A percentile compares a stretch with the other conserved stretches of the same genome.
Evolutionary conservation across 1,140 invertebrate genomes (phyloP).

Genomic region (Pentalonia nigronervosa): DNA sequence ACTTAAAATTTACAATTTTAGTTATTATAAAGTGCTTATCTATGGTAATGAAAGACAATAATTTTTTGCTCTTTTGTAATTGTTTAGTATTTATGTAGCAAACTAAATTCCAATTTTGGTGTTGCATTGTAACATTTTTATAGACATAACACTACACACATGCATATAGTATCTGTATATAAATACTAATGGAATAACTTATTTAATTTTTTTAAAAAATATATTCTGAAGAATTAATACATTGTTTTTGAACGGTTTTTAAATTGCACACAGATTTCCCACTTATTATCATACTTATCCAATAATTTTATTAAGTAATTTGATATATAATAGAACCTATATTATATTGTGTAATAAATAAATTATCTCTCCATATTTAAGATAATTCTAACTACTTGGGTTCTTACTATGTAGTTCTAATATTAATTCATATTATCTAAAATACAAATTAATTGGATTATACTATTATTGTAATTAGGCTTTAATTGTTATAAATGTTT

Average conservation of each 20-base stretch:
- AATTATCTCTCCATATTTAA: background rate
- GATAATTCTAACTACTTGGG: background rate
- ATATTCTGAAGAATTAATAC: background rate
- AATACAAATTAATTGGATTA: conserved; percentile 29
- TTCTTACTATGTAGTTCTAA: conserved; percentile 9
- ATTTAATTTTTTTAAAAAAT: background rate
- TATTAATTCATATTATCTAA: background rate
- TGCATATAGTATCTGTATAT: too few relatives aligned
- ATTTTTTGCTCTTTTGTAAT: too few relatives aligned
- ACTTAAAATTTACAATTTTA: too few relatives aligned
- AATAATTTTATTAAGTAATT: conserved; percentile 14
- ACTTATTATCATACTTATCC: background rate
- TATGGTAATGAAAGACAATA: too few relatives aligned
- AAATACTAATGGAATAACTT: background rate
- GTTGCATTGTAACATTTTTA: background rate
- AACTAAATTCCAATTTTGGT: background rate
- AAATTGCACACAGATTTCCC: background rate
- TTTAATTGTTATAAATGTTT: background rate
- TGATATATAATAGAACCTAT: background rate
- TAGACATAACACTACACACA: background rate
- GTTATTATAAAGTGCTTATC: too few relatives aligned
- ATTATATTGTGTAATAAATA: conserved; percentile 13
- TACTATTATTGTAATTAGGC: background rate
- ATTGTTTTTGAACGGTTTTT: background rate
- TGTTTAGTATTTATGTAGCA: background rate